Conservation (phyloP, 2,797 vertebrate species). For the Chanos chanos region DNA sequence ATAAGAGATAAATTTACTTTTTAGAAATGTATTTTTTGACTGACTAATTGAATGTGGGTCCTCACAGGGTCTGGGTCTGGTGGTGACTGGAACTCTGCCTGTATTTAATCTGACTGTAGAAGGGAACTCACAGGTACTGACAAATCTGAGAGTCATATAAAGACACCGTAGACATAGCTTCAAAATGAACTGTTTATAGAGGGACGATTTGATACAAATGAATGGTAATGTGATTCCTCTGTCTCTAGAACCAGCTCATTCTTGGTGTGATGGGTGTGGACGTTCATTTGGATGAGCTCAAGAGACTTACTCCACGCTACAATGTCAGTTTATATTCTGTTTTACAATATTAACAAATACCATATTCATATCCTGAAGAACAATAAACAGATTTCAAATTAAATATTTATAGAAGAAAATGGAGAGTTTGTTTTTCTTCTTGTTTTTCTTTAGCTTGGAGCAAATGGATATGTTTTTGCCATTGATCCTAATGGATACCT, state of each 20-base stretch:
- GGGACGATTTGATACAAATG: no score
- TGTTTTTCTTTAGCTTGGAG: conserved; percentile 72
- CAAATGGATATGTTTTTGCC: conserved; percentile 95
- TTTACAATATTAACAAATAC: no score
- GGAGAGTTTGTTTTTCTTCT: conserved; percentile 6
- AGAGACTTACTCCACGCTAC: conserved; percentile 87
- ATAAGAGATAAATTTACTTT: background rate
- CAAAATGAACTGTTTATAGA: no score
- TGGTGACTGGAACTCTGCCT: conserved; percentile 93
- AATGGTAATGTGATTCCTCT: background rate
- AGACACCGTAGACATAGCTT: no score
- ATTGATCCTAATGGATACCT: conserved; percentile 97
- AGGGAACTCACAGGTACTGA: conserved; percentile 76
- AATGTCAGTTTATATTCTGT: conserved; percentile 60
- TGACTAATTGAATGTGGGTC: conserved; percentile 21
- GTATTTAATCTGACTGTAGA: conserved; percentile 97
- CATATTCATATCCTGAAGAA: background rate
- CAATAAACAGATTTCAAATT: no score
- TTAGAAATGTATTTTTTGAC: background rate
- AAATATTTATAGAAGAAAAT: background rate
- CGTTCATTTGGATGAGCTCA: conserved; percentile 94
- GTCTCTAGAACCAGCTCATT: conserved; percentile 91
- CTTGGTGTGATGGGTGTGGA: conserved; percentile 97
- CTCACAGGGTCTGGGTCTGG: conserved; percentile 88
- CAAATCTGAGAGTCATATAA: background rate